These are phyloP conservation scores for Threskiornis aethiopicus DNA, from an alignment of 2,797 vertebrate genomes.

Conservation along the genomic window DNA sequence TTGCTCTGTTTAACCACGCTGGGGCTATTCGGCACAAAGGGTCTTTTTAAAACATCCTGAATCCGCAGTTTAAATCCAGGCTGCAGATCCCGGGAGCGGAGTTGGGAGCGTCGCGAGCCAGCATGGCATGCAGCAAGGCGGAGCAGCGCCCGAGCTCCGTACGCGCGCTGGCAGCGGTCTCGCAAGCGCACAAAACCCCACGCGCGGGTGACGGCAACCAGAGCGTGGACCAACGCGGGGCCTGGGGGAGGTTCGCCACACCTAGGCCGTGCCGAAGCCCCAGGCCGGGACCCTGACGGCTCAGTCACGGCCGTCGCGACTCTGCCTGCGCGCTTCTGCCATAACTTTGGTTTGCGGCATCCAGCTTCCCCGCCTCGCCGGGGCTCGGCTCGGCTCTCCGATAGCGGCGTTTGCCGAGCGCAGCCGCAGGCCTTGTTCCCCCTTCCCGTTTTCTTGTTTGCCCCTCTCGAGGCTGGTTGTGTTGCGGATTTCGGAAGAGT, in stretches of 20 bases:
- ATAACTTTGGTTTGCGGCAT: fast-evolving
- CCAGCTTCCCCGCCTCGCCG: fast-evolving
- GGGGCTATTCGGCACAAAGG: neutral
- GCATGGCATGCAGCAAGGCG: fast-evolving
- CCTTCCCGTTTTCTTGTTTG: neutral
- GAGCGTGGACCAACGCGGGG: fast-evolving
- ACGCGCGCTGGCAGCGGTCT: fast-evolving
- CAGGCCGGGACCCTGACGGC: fast-evolving
- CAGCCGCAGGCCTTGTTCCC: neutral
- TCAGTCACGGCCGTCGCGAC: fast-evolving
- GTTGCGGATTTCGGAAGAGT: neutral
- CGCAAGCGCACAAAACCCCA: neutral
- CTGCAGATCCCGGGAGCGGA: neutral
- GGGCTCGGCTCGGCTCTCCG: neutral
- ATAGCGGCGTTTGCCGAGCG: neutral
- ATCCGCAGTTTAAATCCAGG: neutral
- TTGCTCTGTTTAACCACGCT: neutral
- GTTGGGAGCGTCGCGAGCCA: neutral
- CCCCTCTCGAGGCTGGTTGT: neutral
- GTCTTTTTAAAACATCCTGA: neutral
- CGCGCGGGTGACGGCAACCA: fast-evolving
- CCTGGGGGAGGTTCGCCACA: fast-evolving
- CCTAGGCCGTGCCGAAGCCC: neutral
- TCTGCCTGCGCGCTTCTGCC: neutral
- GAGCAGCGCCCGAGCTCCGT: neutral